Conservation (phyloP, 2,888 invertebrate genomes). For the Biston stratarius region DNA sequence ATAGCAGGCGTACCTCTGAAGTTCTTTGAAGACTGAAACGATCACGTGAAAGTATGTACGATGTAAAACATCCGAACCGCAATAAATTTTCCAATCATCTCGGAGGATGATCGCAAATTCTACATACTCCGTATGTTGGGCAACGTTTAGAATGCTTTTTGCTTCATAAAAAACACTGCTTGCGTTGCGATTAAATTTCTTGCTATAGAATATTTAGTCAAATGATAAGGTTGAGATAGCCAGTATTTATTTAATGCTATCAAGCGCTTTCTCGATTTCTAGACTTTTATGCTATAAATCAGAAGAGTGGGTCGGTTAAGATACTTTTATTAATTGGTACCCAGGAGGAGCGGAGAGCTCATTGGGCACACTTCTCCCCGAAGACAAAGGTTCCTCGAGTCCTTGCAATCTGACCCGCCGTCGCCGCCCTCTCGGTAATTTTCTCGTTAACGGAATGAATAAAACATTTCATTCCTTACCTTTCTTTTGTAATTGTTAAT, state of each 20-base stretch:
- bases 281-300: conserved; percentile 52
- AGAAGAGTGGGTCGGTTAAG: conserved; percentile 62
- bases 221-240: neutral
- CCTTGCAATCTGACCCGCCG: conserved; percentile 82
- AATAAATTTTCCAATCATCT: conserved; percentile 59
- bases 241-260: conserved; percentile 22
- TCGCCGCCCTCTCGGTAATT: conserved; percentile 83
- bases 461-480: conserved; percentile 86
- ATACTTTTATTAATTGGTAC: conserved; percentile 76
- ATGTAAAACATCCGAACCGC: conserved; percentile 50
- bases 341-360: conserved; percentile 74
- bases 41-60: conserved; percentile 48
- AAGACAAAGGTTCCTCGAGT: conserved; percentile 80
- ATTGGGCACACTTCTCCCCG: conserved; percentile 78
- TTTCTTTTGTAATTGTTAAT: conserved; percentile 86
- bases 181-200: conserved; percentile 6
- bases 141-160: conserved; percentile 6
- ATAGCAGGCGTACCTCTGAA: conserved; percentile 39
- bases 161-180: neutral
- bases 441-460: conserved; percentile 86
- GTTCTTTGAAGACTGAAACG: conserved; percentile 43
- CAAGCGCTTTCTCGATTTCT: conserved; percentile 24
- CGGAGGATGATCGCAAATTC: conserved; percentile 37
- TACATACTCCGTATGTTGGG: conserved; percentile 12
- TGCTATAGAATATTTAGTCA: conserved; percentile 1